Conservation (phyloP, 2,113 vertebrate species). For the Brachyhypopomus gauderio region DNA sequence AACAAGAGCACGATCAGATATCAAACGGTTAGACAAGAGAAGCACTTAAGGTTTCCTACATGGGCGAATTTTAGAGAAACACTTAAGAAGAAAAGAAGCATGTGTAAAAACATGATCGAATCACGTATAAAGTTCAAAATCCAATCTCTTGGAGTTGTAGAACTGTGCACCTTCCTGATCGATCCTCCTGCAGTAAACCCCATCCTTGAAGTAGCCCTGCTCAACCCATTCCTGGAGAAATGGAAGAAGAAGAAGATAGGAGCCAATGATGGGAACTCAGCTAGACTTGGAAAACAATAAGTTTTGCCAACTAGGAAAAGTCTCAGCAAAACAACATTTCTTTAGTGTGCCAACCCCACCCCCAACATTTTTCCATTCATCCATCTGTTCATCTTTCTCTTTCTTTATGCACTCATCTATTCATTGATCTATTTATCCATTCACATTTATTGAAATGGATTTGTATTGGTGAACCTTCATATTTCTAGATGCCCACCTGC, state of each 20-base stretch:
- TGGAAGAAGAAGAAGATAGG: constrained; percentile 44
- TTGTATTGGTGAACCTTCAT: too few relatives aligned
- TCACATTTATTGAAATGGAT: too few relatives aligned
- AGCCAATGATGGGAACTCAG: neutral
- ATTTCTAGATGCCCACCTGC: constrained; percentile 75
- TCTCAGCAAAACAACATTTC: too few relatives aligned
- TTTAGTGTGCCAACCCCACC: too few relatives aligned
- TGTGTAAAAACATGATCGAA: neutral
- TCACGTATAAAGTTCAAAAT: constrained; percentile 87
- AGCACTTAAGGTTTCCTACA: constrained; percentile 5
- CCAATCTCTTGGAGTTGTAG: constrained; percentile 88
- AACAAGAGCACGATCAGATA: constrained; percentile 37
- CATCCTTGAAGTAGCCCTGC: constrained; percentile 85
- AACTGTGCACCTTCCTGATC: constrained; percentile 81
- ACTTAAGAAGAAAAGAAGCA: neutral
- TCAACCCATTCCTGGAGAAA: constrained; percentile 84
- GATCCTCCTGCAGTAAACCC: constrained; percentile 85
- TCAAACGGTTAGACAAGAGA: constrained; percentile 17
- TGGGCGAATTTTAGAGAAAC: neutral
- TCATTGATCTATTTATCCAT: too few relatives aligned
- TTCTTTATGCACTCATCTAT: too few relatives aligned
- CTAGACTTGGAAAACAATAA: neutral
- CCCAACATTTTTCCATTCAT: too few relatives aligned
- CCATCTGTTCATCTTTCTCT: too few relatives aligned
- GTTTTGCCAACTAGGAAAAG: too few relatives aligned